These are phyloP conservation scores for Scaptomyza montana DNA, from an alignment of 1,140 invertebrate genomes.

Conservation along the genomic window DNA sequence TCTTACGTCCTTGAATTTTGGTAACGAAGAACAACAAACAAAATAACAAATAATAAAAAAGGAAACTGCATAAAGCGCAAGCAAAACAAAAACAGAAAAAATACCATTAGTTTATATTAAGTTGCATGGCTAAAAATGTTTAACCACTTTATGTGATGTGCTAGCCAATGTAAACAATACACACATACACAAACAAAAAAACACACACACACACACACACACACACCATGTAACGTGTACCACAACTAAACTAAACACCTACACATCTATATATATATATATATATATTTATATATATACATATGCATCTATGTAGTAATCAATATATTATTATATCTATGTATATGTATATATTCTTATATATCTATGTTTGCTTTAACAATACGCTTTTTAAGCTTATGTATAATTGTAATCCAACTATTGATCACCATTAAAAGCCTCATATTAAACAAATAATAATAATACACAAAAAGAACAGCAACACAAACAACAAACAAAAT, in stretches of 20 bases:
- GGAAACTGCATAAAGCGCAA: neutral
- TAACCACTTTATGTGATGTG: conserved; percentile 7
- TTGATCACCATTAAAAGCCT: conserved; percentile 43
- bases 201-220: conserved; percentile 5
- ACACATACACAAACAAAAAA: neutral
- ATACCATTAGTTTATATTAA: conserved; percentile 5
- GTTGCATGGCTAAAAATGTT: conserved; percentile 30
- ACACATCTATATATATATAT: neutral
- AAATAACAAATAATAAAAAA: neutral
- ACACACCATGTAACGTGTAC: neutral
- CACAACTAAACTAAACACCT: conserved; percentile 5
- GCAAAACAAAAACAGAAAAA: neutral
- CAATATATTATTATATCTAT: no score
- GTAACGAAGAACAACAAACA: neutral
- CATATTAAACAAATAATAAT: conserved; percentile 28
- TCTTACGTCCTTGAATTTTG: conserved; percentile 11
- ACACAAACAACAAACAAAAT: neutral
- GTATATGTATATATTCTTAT: conserved; percentile 1
- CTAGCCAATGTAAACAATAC: neutral
- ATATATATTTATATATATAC: conserved; percentile 8
- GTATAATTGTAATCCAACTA: conserved; percentile 41
- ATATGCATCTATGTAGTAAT: no score
- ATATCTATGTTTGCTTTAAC: conserved; percentile 35
- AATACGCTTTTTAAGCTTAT: conserved; percentile 45
- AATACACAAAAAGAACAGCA: conserved; percentile 3